Evolutionary conservation across 2,888 invertebrate genomes (phyloP).

Genomic region (Oscheius sp.): DNA sequence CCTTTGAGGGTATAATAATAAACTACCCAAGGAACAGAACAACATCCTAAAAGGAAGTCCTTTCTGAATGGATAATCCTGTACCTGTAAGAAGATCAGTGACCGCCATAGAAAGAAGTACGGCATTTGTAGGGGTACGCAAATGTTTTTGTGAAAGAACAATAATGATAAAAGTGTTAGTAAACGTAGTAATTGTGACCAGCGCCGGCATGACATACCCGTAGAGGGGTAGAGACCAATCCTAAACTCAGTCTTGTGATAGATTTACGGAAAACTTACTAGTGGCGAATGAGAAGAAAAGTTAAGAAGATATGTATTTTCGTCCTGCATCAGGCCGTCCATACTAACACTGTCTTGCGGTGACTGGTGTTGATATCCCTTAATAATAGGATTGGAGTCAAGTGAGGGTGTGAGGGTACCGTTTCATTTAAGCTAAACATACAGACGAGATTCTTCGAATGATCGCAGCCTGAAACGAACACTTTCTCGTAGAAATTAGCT

Average conservation of each 20-base stretch:
- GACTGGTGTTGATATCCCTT: not conserved
- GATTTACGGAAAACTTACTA: not conserved
- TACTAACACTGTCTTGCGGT: not conserved
- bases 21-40: slow-evolving; percentile 65
- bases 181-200: slow-evolving; percentile 53
- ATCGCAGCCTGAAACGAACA: slow-evolving; percentile 15
- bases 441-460: not conserved
- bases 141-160: slow-evolving; percentile 59
- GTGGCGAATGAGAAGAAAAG: slow-evolving; percentile 17
- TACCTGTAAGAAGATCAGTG: slow-evolving; percentile 65
- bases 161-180: slow-evolving; percentile 62
- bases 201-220: slow-evolving; percentile 62
- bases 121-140: slow-evolving; percentile 68
- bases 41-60: slow-evolving; percentile 46
- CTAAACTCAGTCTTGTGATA: slow-evolving; percentile 27
- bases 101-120: slow-evolving; percentile 68
- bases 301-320: slow-evolving; percentile 18
- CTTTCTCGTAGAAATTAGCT: not conserved
- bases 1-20: slow-evolving; percentile 68
- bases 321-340: not conserved
- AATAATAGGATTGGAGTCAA: not conserved
- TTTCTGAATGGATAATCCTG: not conserved
- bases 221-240: slow-evolving; percentile 63
- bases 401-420: not conserved
- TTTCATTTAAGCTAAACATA: slow-evolving; percentile 11